Base-by-base conservation (phyloP, 2,113 vertebrate genomes). In the Osmerus eperlanus region DNA sequence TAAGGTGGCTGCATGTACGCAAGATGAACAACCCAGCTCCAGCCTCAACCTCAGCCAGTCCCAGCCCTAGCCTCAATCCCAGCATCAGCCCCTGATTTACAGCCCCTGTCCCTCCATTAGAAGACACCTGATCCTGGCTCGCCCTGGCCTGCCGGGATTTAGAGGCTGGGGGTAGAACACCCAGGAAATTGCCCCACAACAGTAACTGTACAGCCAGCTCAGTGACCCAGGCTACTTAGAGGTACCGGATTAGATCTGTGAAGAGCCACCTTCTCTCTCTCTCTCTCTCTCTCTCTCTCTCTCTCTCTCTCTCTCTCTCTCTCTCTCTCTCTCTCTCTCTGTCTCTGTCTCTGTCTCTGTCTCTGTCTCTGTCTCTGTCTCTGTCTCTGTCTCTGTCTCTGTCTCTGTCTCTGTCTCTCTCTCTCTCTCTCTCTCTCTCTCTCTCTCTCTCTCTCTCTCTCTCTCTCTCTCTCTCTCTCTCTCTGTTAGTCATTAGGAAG, bases 111-210 rank as follows among this genome's bases (percentile, higher is more conserved):
- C 58, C 54, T 90, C 88, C 90, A 91, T 92, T 91, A 92, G 83
- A 73, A 68, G 91, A 89, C 59, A 90, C 83, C 83, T 79, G 89
- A 92, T 91, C 85, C 80, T 70, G 72, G 73, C 84, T 14, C 3
- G 16, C 67, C 16, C 77, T 68, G 74, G 80, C 80, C 75, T 55
- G 74, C 82, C 62, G 79, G 53, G 77, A 77, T 73, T 82, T 78
- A 72, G 71, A 70, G 78, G 72, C 51, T 76, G 60, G 4, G 64
- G 81, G 81, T 59, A 69, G 73, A 70, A 23, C 52, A 56, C 56
- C 16, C 65, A 85, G 86, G 82, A 88, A 90, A 89, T 84, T 82
- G 81, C 65, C 76, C 74, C 14, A 41, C 72, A 67, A 32, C 75
- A 74, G 73, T 77, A 87, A 83, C 75, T 86, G 81, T 65, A 76